Conservation (phyloP, 2,113 vertebrate genomes). For the Puntigrus tetrazona region DNA sequence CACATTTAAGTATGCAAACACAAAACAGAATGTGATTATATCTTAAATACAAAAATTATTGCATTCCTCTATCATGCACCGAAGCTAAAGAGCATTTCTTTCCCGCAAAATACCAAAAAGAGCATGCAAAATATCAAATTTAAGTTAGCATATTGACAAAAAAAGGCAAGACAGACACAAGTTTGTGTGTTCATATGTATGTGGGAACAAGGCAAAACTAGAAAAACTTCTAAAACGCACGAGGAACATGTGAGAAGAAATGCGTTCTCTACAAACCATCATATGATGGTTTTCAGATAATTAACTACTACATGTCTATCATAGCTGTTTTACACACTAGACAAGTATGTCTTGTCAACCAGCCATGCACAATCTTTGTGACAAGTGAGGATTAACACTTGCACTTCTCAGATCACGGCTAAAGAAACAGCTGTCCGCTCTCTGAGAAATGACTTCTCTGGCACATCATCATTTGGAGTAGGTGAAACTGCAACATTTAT, state of each 20-base stretch:
- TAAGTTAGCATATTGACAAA: background rate
- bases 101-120: background rate
- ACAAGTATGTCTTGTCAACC: background rate
- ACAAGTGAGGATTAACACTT: slow-evolving; percentile 17
- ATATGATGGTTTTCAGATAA: background rate
- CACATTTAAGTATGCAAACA: background rate
- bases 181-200: no score
- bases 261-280: background rate
- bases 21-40: background rate
- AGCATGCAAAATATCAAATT: background rate
- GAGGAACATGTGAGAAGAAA: no score
- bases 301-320: background rate
- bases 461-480: slow-evolving; percentile 42
- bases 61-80: background rate
- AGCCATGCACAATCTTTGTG: background rate
- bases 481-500: slow-evolving; percentile 49
- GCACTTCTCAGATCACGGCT: background rate
- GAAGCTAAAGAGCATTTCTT: background rate
- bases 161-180: background rate
- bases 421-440: background rate
- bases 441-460: slow-evolving; percentile 44
- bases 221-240: no score
- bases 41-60: background rate
- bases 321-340: background rate
- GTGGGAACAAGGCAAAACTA: background rate